Evolutionary conservation across 2,113 vertebrate genomes (phyloP), one percentile per base, ranked within the genome.

Genomic region (Brevimyrus niger): DNA sequence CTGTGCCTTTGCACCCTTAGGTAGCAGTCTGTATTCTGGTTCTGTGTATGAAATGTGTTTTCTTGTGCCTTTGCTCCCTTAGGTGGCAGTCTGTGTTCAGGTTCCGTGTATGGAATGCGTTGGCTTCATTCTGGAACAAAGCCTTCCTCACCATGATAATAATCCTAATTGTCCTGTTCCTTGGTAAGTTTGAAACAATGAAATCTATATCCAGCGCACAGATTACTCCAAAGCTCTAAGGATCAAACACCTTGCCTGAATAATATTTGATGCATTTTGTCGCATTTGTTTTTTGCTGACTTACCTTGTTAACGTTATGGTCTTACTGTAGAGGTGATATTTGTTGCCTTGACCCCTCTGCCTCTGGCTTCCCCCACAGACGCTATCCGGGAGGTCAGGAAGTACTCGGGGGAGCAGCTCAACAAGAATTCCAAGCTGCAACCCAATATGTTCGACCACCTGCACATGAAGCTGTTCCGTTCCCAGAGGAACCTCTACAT

Each of bases 401-500:
- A 98, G 91, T 99, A 99, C 87, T 98, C 98, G 0, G 89, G 88
- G 0, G 17, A 93, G 42, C 94, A 96, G 3, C 88, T 91, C 38
- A 90, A 95, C 88, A 97, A 95, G 86, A 93, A 92, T 35, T 90
- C 93, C 89, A 93, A 93, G 58, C 44, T 93, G 90, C 96, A 94
- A 91, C 91, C 95, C 51, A 96, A 92, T 89, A 90, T 95, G 88
- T 96, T 95, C 58, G 98, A 99, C 92, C 97, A 98, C 38, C 91
- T 97, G 73, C 97, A 99, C 92, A 98, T 99, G 98, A 99, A 98
- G 96, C 97, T 99, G 89, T 99, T 99, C 93, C 94, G 98, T 91
- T 96, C 97, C 0, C 98, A 99, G 94, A 97, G 98, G 93, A 99
- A 99, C 94, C 96, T 99, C 90, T 99, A 99, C 93, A 96, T 99